Percentiles rank a stretch among this genome's conserved stretches.
These are phyloP conservation scores for Chloroclysta siterata DNA, from an alignment of 2,888 invertebrate genomes.

Conservation along the genomic window DNA sequence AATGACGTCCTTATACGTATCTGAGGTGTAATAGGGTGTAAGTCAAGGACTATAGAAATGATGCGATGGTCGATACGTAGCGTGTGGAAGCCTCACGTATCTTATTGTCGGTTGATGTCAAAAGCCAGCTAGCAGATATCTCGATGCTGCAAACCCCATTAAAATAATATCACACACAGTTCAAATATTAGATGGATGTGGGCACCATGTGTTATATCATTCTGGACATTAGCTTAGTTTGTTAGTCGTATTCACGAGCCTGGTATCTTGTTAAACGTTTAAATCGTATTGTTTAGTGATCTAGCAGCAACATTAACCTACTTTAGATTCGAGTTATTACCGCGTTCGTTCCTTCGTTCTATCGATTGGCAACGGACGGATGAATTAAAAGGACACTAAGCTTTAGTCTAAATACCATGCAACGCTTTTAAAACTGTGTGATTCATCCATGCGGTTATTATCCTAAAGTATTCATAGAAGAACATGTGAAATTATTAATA, in stretches of 20 bases:
- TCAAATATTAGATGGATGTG: conserved; percentile 60
- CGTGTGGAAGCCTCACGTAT: conserved; percentile 75
- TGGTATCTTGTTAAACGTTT: conserved; percentile 50
- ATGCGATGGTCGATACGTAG: conserved; percentile 76
- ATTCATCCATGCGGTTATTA: conserved; percentile 66
- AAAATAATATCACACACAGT: conserved; percentile 79
- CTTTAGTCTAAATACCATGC: conserved; percentile 34
- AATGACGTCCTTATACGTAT: conserved; percentile 58
- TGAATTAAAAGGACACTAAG: conserved; percentile 27
- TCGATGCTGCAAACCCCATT: conserved; percentile 85
- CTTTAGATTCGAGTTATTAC: conserved; percentile 22
- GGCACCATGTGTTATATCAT: conserved; percentile 65
- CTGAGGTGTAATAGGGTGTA: conserved; percentile 54
- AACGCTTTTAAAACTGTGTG: conserved; percentile 26
- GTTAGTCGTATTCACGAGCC: conserved; percentile 67
- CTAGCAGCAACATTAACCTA: conserved; percentile 45
- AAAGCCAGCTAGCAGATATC: conserved; percentile 85
- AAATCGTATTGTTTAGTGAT: conserved; percentile 44
- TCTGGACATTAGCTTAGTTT: conserved; percentile 73
- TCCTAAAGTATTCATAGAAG: conserved; percentile 27
- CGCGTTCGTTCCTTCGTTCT: conserved; percentile 30
- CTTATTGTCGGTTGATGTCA: conserved; percentile 82
- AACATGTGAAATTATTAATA: conserved; percentile 42
- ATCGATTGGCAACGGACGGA: conserved; percentile 39
- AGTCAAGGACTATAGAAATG: conserved; percentile 79